phyloP scores from a whole-genome alignment of 64 coral and sea anemone species.

The Montipora cactus region DNA sequence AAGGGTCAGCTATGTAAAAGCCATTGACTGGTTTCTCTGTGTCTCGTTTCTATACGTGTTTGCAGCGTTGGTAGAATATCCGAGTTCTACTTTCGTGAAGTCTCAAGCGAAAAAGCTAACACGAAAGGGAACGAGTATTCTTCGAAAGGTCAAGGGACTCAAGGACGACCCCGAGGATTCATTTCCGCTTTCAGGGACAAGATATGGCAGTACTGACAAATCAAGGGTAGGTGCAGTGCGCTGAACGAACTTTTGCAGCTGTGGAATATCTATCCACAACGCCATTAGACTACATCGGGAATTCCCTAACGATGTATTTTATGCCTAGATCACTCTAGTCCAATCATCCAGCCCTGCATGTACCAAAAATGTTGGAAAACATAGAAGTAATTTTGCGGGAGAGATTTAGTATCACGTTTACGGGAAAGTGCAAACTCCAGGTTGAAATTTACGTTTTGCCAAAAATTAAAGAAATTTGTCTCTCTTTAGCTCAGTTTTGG shows the following conservation, averaged over 20 bases:
- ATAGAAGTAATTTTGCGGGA: too few species aligned
- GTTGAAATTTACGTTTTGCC: too few species aligned
- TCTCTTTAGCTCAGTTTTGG: too few species aligned
- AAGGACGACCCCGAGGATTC: constrained; percentile 39
- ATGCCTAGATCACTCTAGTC: too few species aligned
- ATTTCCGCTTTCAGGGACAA: not conserved
- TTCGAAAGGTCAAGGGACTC: constrained; percentile 84
- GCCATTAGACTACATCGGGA: too few species aligned
- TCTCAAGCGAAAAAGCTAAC: constrained; percentile 91
- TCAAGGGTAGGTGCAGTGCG: not conserved
- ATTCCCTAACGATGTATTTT: too few species aligned
- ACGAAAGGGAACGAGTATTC: constrained; percentile 72
- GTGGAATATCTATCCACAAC: too few species aligned
- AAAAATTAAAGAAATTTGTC: too few species aligned
- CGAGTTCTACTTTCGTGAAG: constrained; percentile 91
- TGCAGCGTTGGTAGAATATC: constrained; percentile 85
- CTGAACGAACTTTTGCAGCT: not conserved
- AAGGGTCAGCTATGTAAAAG: constrained; percentile 91
- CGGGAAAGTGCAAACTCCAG: too few species aligned
- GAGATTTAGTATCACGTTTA: too few species aligned
- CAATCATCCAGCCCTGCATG: too few species aligned
- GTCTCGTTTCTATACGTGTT: constrained; percentile 92
- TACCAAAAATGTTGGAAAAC: too few species aligned
- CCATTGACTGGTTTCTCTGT: constrained; percentile 92
- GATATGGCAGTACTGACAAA: constrained; percentile 78